Base-by-base conservation (phyloP, 2,113 vertebrate genomes). In the Oncorhynchus kisutch region DNA sequence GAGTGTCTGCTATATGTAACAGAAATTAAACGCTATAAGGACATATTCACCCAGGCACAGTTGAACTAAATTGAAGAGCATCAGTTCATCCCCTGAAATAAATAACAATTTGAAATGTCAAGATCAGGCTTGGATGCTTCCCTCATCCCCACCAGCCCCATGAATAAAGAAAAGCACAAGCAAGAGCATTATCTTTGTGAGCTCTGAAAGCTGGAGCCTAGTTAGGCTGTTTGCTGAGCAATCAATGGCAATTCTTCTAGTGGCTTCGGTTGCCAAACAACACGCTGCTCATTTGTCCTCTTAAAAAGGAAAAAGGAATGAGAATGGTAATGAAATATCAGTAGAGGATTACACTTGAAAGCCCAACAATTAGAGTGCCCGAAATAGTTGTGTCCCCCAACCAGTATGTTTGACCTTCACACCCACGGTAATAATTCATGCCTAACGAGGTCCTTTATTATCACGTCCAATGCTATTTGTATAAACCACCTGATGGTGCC, bases 381-480 rank as follows among this genome's bases (percentile, higher is more conserved):
- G 1, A 20, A 34, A 68, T 39, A n/a, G 25, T 20, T 49, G 60
- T 34, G 65, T 31, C 20, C 66, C 3, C 12, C 49, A 73, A 16
- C 39, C 13, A 34, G 27, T 4, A 5, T 27, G 14, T 64, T 3
- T 39, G 34, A 4, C 6, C 3, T 25, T 4, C 71, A 5, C 13
- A 16, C 16, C 9, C 62, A 71, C 71, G 29, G 20, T n/a, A 34
- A 29, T 54, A 60, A 13, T 64, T 79, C 57, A 29, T 74, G 39
- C 24, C 49, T 67, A 6, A 73, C 48, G 29, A 48, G 72, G 7
- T 14, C 68, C 60, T 80, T 34, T 69, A 69, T 73, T 75, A 73
- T 67, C 67, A 71, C 62, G 57, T 72, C 72, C n/a, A 67, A 45
- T 48, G 24, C 60, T 57, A 59, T 31, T 16, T 31, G 24, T 25